phyloP scores from a whole-genome alignment of 2,113 vertebrate genomes.

The Arenaria interpres region DNA sequence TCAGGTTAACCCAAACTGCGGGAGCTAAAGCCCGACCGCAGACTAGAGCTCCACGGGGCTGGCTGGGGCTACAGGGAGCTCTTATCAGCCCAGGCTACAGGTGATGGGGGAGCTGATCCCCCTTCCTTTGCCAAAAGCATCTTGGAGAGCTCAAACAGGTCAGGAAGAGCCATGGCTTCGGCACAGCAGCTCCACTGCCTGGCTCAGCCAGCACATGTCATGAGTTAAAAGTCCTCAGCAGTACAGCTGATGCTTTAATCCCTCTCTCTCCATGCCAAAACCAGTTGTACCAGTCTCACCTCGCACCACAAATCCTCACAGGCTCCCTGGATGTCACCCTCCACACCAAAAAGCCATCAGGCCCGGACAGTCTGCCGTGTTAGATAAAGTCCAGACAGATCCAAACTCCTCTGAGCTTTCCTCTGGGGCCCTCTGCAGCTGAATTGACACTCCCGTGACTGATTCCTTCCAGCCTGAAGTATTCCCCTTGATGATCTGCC shows the following conservation, averaged over 20 bases:
- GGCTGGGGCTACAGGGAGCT: neutral
- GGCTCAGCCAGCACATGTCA: neutral
- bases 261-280: neutral
- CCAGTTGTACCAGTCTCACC: neutral
- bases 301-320: neutral
- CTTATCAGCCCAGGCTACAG: fast-evolving
- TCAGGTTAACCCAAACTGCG: neutral
- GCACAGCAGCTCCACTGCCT: neutral
- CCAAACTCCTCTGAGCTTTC: neutral
- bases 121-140: neutral
- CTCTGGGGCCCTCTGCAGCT: slow-evolving; percentile 28
- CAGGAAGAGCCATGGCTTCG: neutral
- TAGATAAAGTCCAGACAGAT: slow-evolving; percentile 32
- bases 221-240: neutral
- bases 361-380: fast-evolving
- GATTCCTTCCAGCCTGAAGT: slow-evolving; percentile 60
- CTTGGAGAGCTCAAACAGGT: neutral
- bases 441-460: slow-evolving; percentile 41
- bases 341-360: neutral
- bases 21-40: neutral
- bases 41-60: fast-evolving
- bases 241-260: neutral
- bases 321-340: neutral
- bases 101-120: neutral
- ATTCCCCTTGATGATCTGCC: slow-evolving; percentile 43